phyloP scores from a whole-genome alignment of 2,113 vertebrate genomes.

The Loxodonta africana region DNA sequence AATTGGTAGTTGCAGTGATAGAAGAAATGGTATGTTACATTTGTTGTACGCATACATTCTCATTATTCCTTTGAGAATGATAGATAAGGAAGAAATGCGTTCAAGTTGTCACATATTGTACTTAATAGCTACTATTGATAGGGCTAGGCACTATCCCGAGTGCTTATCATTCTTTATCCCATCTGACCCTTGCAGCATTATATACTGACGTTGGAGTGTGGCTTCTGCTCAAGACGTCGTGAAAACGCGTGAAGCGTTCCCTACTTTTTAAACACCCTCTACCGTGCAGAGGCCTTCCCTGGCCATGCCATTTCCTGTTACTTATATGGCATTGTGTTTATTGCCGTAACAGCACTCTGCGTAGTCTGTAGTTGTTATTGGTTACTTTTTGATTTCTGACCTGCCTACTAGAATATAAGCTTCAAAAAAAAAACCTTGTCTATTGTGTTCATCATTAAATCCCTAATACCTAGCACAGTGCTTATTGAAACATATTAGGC shows the following conservation, averaged over 20 bases:
- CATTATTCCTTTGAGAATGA: conserved; percentile 29
- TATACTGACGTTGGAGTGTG: conserved; percentile 10
- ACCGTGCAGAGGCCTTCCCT: neutral
- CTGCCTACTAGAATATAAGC: conserved; percentile 41
- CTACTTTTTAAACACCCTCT: neutral
- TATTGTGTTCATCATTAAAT: conserved; percentile 31
- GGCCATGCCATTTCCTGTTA: neutral
- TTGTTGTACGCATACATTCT: neutral
- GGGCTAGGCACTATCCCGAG: neutral
- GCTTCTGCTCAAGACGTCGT: neutral
- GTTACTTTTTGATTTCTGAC: conserved; percentile 49
- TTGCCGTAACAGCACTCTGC: conserved; percentile 24
- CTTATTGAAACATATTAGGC: conserved; percentile 47
- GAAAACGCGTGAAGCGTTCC: neutral
- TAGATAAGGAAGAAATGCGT: neutral
- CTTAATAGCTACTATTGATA: neutral
- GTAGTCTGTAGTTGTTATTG: conserved; percentile 6
- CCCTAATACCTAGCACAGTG: neutral
- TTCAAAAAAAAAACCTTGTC: neutral
- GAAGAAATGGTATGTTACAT: neutral
- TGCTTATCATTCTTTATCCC: neutral
- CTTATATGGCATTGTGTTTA: neutral
- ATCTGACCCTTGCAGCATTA: neutral
- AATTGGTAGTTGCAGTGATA: neutral
- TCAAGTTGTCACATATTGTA: neutral